Evolutionary conservation across 1,140 invertebrate genomes (phyloP).

Genomic region (Gonioctena quinquepunctata): DNA sequence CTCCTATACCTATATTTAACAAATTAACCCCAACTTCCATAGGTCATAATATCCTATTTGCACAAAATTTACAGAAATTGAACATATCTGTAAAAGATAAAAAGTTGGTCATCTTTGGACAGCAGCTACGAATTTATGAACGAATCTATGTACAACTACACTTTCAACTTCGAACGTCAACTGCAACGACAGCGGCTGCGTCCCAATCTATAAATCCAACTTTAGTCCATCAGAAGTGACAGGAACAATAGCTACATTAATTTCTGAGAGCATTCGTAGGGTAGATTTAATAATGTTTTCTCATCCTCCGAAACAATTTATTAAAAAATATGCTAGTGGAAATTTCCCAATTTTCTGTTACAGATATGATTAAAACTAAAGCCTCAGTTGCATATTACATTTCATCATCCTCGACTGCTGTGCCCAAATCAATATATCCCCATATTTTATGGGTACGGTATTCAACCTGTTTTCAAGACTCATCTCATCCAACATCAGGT

Average conservation of each 20-base stretch:
- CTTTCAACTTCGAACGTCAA: no score
- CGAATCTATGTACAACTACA: no score
- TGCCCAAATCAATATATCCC: slow-evolving; percentile 8
- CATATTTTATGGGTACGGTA: not conserved
- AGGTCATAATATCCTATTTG: no score
- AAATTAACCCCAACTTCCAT: no score
- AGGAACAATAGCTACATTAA: not conserved
- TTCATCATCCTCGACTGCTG: not conserved
- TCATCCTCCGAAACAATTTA: not conserved
- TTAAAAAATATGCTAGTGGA: slow-evolving; percentile 16
- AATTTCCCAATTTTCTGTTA: not conserved
- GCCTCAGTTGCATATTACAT: not conserved
- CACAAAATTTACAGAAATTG: no score
- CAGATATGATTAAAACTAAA: not conserved
- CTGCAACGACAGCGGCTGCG: no score
- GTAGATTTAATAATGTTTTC: not conserved
- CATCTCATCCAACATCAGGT: slow-evolving; percentile 10
- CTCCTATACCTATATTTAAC: no score
- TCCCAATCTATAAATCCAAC: no score
- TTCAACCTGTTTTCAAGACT: slow-evolving; percentile 7
- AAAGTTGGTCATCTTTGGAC: no score
- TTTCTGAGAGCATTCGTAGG: not conserved
- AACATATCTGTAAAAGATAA: no score
- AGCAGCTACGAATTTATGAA: no score
- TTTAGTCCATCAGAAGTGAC: not conserved